phyloP scores from a whole-genome alignment of 1,140 invertebrate species.

The Hylyphantes graminicola region DNA sequence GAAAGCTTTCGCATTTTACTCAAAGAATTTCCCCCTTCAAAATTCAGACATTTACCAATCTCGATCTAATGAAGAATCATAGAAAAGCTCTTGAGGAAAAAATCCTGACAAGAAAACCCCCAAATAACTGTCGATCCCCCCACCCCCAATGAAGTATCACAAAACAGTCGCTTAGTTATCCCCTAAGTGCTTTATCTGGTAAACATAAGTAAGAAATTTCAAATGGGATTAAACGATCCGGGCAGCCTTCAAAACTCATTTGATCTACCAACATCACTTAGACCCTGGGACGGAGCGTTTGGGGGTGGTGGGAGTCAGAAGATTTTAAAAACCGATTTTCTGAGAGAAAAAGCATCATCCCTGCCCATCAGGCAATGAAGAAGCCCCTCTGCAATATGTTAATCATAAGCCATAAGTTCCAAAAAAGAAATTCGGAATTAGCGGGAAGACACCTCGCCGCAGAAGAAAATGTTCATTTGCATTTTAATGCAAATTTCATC shows the following conservation, averaged over 20 bases:
- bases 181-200: slow-evolving; percentile 53
- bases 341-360: slow-evolving; percentile 41
- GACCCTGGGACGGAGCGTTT: not conserved
- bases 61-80: slow-evolving; percentile 25
- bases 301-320: not conserved
- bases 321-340: slow-evolving; percentile 56
- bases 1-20: too few relatives aligned
- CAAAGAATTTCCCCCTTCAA: too few relatives aligned
- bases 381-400: slow-evolving; percentile 40
- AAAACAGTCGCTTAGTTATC: slow-evolving; percentile 15
- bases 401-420: slow-evolving; percentile 59
- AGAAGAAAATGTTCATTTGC: slow-evolving; percentile 53
- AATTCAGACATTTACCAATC: too few relatives aligned
- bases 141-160: slow-evolving; percentile 1
- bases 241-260: too few relatives aligned
- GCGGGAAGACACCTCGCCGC: slow-evolving; percentile 4
- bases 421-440: slow-evolving; percentile 48
- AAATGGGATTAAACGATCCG: slow-evolving; percentile 55
- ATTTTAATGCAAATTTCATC: slow-evolving; percentile 57
- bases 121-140: slow-evolving; percentile 43
- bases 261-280: not conserved
- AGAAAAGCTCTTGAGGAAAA: not conserved
- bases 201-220: slow-evolving; percentile 55
- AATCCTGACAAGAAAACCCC: slow-evolving; percentile 2
- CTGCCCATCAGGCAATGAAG: slow-evolving; percentile 52